Evolutionary conservation across 2,888 invertebrate genomes (phyloP).

Genomic region (Ormyrus nitidulus): DNA sequence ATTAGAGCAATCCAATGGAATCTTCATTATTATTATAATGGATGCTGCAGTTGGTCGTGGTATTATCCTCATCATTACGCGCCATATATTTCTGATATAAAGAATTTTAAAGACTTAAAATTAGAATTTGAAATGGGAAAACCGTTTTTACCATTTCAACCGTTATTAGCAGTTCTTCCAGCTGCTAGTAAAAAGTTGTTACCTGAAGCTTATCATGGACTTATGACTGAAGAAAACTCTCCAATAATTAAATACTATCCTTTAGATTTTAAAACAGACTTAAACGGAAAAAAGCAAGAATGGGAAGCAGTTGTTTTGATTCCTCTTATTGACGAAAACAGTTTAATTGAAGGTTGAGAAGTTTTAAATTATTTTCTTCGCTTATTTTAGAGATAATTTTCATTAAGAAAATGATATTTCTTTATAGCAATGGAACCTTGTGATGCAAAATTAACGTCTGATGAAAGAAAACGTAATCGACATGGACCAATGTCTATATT

Average conservation of each 20-base stretch:
- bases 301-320: slow-evolving; percentile 98
- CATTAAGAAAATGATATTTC: neutral
- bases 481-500: slow-evolving; percentile 93
- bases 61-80: slow-evolving; percentile 98
- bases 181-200: slow-evolving; percentile 88
- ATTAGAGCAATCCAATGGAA: slow-evolving; percentile 98
- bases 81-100: slow-evolving; percentile 95
- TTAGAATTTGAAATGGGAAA: slow-evolving; percentile 89
- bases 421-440: slow-evolving; percentile 83
- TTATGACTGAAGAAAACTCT: slow-evolving; percentile 87
- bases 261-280: slow-evolving; percentile 91
- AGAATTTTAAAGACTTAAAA: slow-evolving; percentile 85
- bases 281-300: slow-evolving; percentile 96
- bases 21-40: slow-evolving; percentile 96
- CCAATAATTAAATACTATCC: slow-evolving; percentile 95
- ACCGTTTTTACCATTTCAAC: slow-evolving; percentile 96
- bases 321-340: slow-evolving; percentile 92
- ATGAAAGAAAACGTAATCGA: slow-evolving; percentile 85
- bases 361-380: no score
- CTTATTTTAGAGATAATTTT: neutral
- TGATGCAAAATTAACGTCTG: slow-evolving; percentile 80
- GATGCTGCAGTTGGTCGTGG: slow-evolving; percentile 99
- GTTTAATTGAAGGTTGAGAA: slow-evolving; percentile 64
- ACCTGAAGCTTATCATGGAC: slow-evolving; percentile 85
- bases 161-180: slow-evolving; percentile 91